Evolutionary conservation across 2,113 vertebrate genomes (phyloP).

Genomic region (Passer montanus): DNA sequence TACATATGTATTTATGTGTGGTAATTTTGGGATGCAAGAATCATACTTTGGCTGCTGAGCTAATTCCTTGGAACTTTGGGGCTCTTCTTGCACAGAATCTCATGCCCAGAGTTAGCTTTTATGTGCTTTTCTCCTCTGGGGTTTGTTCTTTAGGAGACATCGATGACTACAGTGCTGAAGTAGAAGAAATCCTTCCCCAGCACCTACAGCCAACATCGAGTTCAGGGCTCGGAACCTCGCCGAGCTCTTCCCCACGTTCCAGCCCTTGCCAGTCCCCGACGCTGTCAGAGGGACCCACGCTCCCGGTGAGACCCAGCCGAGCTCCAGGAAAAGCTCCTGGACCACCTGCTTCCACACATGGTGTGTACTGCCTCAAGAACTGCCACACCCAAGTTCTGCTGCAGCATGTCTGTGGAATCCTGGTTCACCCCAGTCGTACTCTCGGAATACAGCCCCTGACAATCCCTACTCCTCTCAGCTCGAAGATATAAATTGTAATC

Average conservation of each 20-base stretch:
- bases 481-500: background rate
- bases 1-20: background rate
- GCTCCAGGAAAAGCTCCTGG: conserved; percentile 75
- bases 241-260: conserved; percentile 85
- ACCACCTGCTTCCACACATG: conserved; percentile 67
- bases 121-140: background rate
- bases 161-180: conserved; percentile 87
- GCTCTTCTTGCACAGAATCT: background rate
- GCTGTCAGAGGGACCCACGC: conserved; percentile 78
- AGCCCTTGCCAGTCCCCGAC: conserved; percentile 96
- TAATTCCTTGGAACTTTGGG: background rate
- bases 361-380: conserved; percentile 39
- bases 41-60: background rate
- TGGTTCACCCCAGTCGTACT: background rate
- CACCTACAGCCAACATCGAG: conserved; percentile 86
- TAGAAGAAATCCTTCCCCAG: conserved; percentile 93
- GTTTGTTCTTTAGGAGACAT: conserved; percentile 83
- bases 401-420: background rate
- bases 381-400: background rate
- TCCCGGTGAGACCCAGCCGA: conserved; percentile 82
- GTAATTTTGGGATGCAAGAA: background rate
- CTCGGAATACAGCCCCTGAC: background rate
- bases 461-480: background rate
- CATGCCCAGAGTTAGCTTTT: background rate
- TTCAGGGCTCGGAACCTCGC: conserved; percentile 83